Evolutionary conservation across 2,113 vertebrate genomes (phyloP).

Genomic region (Grallaria varia): DNA sequence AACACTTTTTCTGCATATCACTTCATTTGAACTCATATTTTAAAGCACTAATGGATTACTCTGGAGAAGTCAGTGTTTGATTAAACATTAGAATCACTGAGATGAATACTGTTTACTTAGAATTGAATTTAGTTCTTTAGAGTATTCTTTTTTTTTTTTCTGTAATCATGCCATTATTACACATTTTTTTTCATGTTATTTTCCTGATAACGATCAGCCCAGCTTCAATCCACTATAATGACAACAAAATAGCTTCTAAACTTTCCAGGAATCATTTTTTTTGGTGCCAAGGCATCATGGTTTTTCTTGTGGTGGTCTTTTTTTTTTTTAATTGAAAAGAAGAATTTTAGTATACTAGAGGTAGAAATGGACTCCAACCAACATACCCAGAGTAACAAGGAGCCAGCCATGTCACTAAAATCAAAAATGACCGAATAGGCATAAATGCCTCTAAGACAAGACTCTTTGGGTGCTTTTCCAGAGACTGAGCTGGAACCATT

Average conservation of each 20-base stretch:
- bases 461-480: not conserved
- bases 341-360: not conserved
- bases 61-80: not conserved
- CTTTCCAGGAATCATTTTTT: not conserved
- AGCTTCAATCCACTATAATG: not conserved
- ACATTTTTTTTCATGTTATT: not conserved
- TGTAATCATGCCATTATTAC: not conserved
- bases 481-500: not conserved
- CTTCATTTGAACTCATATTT: not conserved
- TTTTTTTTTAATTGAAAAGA: not conserved
- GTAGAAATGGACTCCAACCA: not conserved
- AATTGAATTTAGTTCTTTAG: not conserved
- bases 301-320: not conserved
- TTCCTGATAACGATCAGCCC: not conserved
- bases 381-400: not conserved
- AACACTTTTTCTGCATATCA: not conserved
- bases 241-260: not conserved
- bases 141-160: not conserved
- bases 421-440: not conserved
- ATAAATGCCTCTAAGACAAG: not conserved
- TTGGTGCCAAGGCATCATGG: not conserved
- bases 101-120: not conserved
- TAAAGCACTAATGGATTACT: not conserved
- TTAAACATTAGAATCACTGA: not conserved
- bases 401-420: not conserved